Evolutionary conservation across 2,113 vertebrate genomes (phyloP).

Genomic region (Rafetus swinhoei): DNA sequence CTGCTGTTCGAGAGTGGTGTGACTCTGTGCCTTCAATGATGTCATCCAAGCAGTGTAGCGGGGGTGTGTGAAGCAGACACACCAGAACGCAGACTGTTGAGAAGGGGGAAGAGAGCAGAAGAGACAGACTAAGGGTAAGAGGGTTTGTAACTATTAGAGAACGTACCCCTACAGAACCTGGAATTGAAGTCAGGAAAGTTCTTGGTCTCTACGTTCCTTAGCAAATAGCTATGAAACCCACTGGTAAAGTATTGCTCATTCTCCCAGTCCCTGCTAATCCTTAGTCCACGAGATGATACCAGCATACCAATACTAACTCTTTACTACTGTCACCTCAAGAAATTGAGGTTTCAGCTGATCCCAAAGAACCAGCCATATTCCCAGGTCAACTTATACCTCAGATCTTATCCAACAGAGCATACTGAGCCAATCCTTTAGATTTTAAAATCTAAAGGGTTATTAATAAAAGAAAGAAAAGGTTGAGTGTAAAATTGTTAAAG

Average conservation of each 20-base stretch:
- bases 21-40: background rate
- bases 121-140: background rate
- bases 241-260: background rate
- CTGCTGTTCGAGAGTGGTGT: background rate
- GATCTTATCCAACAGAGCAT: too few species aligned
- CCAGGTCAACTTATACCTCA: too few species aligned
- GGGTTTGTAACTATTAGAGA: background rate
- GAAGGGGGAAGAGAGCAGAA: background rate
- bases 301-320: background rate
- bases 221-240: accelerated
- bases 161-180: background rate
- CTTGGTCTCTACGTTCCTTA: accelerated
- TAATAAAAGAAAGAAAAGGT: too few species aligned
- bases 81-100: background rate
- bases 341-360: background rate
- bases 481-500: too few species aligned
- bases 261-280: background rate
- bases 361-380: too few species aligned
- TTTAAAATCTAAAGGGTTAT: too few species aligned
- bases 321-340: background rate
- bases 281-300: background rate
- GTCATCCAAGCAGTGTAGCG: background rate
- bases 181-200: background rate
- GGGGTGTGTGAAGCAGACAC: background rate
- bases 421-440: too few species aligned